Base-by-base conservation (phyloP, 1,140 invertebrate species). In the Drosophila rufa region DNA sequence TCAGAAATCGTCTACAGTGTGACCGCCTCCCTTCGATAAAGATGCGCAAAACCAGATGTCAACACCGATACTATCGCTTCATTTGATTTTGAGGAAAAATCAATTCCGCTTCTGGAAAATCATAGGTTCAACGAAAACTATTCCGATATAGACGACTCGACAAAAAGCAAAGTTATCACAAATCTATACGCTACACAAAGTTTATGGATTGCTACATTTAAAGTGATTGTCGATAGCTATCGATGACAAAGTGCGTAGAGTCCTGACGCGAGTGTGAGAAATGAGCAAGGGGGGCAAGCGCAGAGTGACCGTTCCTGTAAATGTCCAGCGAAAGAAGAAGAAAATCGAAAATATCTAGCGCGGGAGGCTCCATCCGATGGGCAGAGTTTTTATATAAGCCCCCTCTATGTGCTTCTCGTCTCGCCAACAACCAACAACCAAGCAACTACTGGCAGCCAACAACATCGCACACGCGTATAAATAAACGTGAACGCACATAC, bases 401-500 rank as follows among this genome's bases (percentile, higher is more conserved):
- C 67, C 67, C 67, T 69, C 56, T 48, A 53, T 36, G 47, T 65
- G 66, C 61, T 65, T 33, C 66, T 69, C 66, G 38, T 67, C 40
- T 70, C 47, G 22, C 62, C 62, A 70, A 22, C 36, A 69, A 40
- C 51, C 60, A 57, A 73, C 57, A 68, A 75, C 48, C 58, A 70
- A 47, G 53, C 47, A 68, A 77, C 53, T 56, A 56, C 19, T 55
- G 33, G 38, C 36, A 25, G 25, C 19, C 62, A 45, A 62, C 62
- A 45, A 65, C 38, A 65, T n/a, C 38, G 53, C 53, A 60, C 55
- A 60, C 56, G 62, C 56, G 40, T 79, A 59, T 79, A 73, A 55
- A 55, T 80, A 80, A 74, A 80, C 64, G 68, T 66, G 57, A 55
- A 56, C 43, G 67, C 61, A 79, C 57, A 58, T 66, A 48, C 59